Percentiles rank a stretch among this genome's conserved stretches.
phyloP scores from a whole-genome alignment of 2,113 vertebrate species.

The Heteronetta atricapilla region DNA sequence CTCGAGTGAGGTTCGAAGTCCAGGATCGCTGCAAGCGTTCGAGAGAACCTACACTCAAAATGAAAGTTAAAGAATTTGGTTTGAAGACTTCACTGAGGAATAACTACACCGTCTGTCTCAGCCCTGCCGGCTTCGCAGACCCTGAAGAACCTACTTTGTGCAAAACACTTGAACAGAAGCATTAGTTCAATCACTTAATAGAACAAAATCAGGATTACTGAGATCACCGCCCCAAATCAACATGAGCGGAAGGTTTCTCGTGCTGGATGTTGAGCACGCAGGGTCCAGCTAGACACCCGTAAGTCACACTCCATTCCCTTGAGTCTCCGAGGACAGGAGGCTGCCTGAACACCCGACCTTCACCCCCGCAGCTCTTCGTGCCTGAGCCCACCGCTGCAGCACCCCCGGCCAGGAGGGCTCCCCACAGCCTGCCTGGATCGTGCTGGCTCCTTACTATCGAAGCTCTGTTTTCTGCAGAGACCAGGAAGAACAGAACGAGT shows the following conservation, averaged over 20 bases:
- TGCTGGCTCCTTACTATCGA: fast-evolving
- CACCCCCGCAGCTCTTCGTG: fast-evolving
- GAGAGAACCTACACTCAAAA: fast-evolving
- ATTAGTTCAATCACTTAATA: not conserved
- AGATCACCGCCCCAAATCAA: not conserved
- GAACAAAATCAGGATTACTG: not conserved
- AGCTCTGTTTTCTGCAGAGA: not conserved
- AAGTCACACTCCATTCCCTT: not conserved
- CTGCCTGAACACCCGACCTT: not conserved
- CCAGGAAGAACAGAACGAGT: not conserved
- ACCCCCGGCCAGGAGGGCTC: not conserved
- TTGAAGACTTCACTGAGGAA: not conserved
- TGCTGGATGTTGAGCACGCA: fast-evolving
- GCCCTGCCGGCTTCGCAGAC: not conserved
- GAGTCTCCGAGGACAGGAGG: not conserved
- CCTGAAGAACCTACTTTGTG: not conserved
- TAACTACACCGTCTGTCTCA: not conserved
- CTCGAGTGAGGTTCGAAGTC: not conserved
- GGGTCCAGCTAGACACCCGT: not conserved
- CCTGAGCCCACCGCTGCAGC: not conserved
- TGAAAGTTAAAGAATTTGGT: not conserved
- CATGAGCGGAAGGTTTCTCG: not conserved
- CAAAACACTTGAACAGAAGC: not conserved
- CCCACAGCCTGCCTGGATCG: not conserved
- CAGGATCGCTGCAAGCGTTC: not conserved